Percentiles rank a stretch among this genome's conserved stretches.
Evolutionary conservation across 2,797 vertebrate genomes (phyloP).

Genomic region (Odontamblyopus rebecca): DNA sequence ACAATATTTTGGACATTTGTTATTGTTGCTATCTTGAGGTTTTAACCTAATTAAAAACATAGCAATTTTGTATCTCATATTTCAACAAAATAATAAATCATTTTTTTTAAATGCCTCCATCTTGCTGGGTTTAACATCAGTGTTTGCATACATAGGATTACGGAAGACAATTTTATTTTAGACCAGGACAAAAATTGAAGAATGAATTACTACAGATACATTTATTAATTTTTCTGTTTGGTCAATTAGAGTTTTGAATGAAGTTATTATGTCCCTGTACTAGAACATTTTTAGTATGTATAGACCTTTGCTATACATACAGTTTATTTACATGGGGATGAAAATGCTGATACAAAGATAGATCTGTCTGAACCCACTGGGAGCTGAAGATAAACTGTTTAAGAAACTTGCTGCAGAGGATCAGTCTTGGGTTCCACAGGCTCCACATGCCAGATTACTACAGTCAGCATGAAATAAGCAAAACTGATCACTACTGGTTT

Average conservation of each 20-base stretch:
- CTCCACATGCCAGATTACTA: slow-evolving; percentile 5
- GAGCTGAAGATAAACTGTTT: background rate
- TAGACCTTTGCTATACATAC: background rate
- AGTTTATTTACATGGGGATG: background rate
- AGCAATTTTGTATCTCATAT: background rate
- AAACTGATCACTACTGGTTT: background rate
- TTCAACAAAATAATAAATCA: background rate
- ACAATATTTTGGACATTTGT: background rate
- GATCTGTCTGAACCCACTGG: background rate
- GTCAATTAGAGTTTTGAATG: background rate
- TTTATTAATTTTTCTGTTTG: background rate
- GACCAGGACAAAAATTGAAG: background rate
- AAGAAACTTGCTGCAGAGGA: background rate
- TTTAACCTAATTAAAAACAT: too few species aligned
- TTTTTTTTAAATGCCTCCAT: too few species aligned
- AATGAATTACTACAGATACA: background rate
- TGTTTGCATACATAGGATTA: too few species aligned
- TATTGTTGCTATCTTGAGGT: background rate
- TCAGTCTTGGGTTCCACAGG: background rate
- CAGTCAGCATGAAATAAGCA: background rate
- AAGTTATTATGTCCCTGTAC: background rate
- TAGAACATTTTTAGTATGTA: background rate
- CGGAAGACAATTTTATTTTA: background rate
- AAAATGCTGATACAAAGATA: background rate
- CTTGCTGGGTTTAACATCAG: too few species aligned